Base-by-base conservation (phyloP, 35 echinoderm and acorn worm genomes). In the Diadema setosum region DNA sequence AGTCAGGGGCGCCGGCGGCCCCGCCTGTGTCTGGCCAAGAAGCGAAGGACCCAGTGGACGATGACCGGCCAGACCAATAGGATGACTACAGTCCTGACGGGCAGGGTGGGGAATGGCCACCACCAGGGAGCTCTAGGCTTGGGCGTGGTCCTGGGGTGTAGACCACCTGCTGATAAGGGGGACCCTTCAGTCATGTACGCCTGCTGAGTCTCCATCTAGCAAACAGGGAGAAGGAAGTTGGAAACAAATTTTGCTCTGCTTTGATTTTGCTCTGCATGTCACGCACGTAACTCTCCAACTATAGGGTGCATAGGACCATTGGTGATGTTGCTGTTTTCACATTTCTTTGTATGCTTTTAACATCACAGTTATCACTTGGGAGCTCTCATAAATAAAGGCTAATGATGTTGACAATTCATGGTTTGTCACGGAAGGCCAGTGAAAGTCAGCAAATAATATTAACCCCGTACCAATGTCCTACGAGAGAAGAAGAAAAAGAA, bases 61-160 rank as follows among this genome's bases (percentile, higher is more conserved):
- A 96, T 83, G 69, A 96, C 83, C 8, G 94, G 94, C 94, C 94
- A 96, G 20, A 96, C 85, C 17, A 96, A 65, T 37, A 96, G 91
- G 69, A 96, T 86, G 69, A 96, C 85, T 0, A 92, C 90, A 9
- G 85, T 92, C 37, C 81, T 80, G 9, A 37, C 46, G 12, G 84
- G 69, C 4, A 92, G 90, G 33, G 65, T 65, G 15, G 65, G 39
- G 46, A 96, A 88, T 27, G 81, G 65, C 92, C 92, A 94, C 82
- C 86, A 94, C 2, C 67, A 85, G 23, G 75, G 57, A 21, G 63
- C 70, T 33, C 32, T n/a, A 42, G n/a, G 52, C 37, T 50, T 61
- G 63, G 85, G 42, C 2, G 58, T 49, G 36, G 75, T 25, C 43
- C 81, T 84, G 57, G 17, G 45, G 24, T 65, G 58, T 34, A 48